These are phyloP conservation scores for Sternotherus odoratus DNA, from an alignment of 2,797 vertebrate species.

Conservation along the genomic window DNA sequence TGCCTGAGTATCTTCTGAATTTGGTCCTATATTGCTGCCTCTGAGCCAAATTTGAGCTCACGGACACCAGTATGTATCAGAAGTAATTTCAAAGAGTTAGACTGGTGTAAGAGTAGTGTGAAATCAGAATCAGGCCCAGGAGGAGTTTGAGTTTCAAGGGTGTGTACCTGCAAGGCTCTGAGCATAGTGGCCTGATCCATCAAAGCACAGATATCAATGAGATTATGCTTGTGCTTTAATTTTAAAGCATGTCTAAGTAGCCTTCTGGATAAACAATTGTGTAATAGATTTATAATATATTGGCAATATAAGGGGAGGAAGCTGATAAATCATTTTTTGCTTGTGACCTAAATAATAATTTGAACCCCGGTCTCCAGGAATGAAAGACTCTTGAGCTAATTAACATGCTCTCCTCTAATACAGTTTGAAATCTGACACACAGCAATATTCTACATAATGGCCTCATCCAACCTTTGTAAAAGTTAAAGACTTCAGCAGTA, in stretches of 20 bases:
- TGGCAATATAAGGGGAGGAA: neutral
- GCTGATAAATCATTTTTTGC: neutral
- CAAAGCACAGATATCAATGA: neutral
- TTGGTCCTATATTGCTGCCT: neutral
- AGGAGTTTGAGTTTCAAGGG: neutral
- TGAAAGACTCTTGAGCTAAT: accelerated
- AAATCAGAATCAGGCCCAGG: neutral
- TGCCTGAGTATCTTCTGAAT: neutral
- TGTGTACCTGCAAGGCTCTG: neutral
- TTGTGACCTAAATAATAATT: neutral
- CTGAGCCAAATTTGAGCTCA: neutral
- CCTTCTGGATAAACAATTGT: neutral
- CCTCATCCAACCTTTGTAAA: neutral
- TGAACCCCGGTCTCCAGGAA: neutral
- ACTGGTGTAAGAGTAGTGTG: neutral
- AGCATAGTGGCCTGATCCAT: neutral
- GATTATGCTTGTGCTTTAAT: neutral
- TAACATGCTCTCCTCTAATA: neutral
- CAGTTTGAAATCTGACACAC: neutral
- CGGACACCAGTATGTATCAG: neutral
- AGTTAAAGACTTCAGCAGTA: accelerated
- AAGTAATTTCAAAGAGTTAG: neutral
- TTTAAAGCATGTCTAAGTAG: neutral
- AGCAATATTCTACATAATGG: neutral
- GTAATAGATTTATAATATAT: neutral